Percentiles rank a stretch among this genome's conserved stretches.
These are phyloP conservation scores for Kradibia gibbosae DNA, from an alignment of 1,140 invertebrate species.

Conservation along the genomic window DNA sequence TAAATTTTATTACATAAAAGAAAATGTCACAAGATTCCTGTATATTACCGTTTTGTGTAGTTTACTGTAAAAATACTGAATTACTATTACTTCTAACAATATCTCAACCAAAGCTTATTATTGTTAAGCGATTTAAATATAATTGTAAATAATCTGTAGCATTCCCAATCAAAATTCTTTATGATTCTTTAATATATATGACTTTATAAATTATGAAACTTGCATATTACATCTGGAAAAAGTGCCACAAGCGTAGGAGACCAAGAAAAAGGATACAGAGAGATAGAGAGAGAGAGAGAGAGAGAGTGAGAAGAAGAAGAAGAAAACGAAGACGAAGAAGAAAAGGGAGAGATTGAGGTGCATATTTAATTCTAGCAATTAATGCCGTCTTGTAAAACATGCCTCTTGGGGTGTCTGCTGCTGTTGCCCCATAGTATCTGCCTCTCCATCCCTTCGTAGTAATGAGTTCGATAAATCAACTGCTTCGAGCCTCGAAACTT, in stretches of 20 bases:
- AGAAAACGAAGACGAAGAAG: constrained; percentile 50
- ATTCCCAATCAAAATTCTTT: neutral
- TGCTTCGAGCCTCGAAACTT: constrained; percentile 70
- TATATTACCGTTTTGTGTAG: too few relatives aligned
- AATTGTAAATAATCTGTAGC: neutral
- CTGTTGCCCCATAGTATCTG: constrained; percentile 48
- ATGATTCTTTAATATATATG: constrained; percentile 15
- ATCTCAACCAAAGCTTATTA: neutral
- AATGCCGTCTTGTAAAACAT: constrained; percentile 75
- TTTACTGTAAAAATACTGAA: too few relatives aligned
- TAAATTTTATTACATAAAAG: too few relatives aligned
- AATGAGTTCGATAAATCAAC: constrained; percentile 74
- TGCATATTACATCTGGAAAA: constrained; percentile 22
- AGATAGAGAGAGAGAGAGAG: constrained; percentile 27
- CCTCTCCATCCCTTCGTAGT: constrained; percentile 66
- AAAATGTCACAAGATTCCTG: too few relatives aligned
- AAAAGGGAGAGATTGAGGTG: constrained; percentile 65
- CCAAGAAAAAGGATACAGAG: constrained; percentile 16
- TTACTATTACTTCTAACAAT: too few relatives aligned
- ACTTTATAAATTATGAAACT: constrained; percentile 28
- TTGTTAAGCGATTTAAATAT: neutral
- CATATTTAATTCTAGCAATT: constrained; percentile 75
- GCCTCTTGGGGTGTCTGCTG: constrained; percentile 68
- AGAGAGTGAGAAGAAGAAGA: constrained; percentile 52
- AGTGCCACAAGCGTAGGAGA: constrained; percentile 20